Conservation (phyloP, 2,797 vertebrate genomes). For the Anguilla anguilla region DNA sequence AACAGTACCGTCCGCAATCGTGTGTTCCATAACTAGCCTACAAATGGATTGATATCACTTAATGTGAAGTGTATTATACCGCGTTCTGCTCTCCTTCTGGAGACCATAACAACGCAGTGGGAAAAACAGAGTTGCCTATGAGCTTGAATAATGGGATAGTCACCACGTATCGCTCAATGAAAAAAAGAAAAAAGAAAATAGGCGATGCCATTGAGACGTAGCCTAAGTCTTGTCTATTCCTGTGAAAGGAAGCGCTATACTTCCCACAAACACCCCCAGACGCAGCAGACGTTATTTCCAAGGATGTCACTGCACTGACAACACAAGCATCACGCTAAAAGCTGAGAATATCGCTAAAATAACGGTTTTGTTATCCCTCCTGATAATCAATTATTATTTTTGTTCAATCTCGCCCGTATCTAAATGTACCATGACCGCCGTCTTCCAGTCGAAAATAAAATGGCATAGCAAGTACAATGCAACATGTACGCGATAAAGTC, state of each 20-base stretch:
- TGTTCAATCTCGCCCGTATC: conserved; percentile 48
- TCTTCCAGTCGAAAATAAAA: background rate
- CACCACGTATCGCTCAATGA: background rate
- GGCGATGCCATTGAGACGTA: background rate
- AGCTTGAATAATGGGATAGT: background rate
- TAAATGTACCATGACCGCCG: background rate
- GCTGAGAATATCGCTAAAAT: conserved; percentile 54
- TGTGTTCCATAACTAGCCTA: background rate
- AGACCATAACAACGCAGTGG: background rate
- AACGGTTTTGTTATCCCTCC: conserved; percentile 41
- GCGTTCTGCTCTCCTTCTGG: background rate
- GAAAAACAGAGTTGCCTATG: background rate
- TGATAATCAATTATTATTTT: conserved; percentile 58
- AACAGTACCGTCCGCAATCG: background rate
- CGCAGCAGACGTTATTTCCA: conserved; percentile 27
- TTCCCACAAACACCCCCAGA: conserved; percentile 24
- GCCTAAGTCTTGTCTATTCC: background rate
- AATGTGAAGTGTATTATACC: background rate
- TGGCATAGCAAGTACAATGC: background rate
- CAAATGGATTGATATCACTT: background rate
- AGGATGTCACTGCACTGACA: conserved; percentile 21
- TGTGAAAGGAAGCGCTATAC: conserved; percentile 17
- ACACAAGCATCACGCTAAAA: conserved; percentile 55
- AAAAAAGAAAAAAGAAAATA: background rate
- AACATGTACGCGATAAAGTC: background rate